Evolutionary conservation across 1,140 invertebrate species (phyloP).

Genomic region (Druon quercuslanigerum): DNA sequence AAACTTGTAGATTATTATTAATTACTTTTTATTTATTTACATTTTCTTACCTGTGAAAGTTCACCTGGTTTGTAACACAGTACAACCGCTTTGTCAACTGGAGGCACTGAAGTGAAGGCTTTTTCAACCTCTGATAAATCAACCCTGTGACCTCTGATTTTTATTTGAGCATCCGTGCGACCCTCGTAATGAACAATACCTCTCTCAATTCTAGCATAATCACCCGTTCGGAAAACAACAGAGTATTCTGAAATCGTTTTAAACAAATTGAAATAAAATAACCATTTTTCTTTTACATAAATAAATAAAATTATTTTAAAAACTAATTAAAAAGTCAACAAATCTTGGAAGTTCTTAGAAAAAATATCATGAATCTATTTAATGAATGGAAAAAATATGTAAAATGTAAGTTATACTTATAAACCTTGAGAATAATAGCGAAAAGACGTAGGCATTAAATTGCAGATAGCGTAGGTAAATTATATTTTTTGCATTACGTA

Average conservation of each 20-base stretch:
- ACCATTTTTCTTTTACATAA: too few species aligned
- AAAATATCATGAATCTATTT: too few species aligned
- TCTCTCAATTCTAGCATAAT: slow-evolving; percentile 86
- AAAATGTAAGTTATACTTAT: too few species aligned
- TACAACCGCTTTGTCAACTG: slow-evolving; percentile 82
- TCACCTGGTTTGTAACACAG: slow-evolving; percentile 87
- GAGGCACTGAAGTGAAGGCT: slow-evolving; percentile 77
- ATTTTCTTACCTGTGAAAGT: slow-evolving; percentile 76
- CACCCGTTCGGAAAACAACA: slow-evolving; percentile 87
- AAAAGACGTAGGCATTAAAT: too few species aligned
- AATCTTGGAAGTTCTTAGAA: too few species aligned
- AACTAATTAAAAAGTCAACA: too few species aligned
- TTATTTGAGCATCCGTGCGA: slow-evolving; percentile 89
- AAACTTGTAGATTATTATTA: not conserved
- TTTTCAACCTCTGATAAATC: slow-evolving; percentile 90
- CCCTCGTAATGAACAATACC: slow-evolving; percentile 86
- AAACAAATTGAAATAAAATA: not conserved
- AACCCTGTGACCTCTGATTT: slow-evolving; percentile 89
- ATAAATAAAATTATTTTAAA: too few species aligned
- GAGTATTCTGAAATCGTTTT: slow-evolving; percentile 76
- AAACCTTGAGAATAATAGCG: too few species aligned
- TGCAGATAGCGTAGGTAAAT: too few species aligned
- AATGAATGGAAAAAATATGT: too few species aligned
- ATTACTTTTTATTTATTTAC: not conserved
- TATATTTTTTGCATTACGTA: too few species aligned